Evolutionary conservation across 2,797 vertebrate genomes (phyloP), one percentile per base, ranked within the genome.

Genomic region (Rallus crepitans): DNA sequence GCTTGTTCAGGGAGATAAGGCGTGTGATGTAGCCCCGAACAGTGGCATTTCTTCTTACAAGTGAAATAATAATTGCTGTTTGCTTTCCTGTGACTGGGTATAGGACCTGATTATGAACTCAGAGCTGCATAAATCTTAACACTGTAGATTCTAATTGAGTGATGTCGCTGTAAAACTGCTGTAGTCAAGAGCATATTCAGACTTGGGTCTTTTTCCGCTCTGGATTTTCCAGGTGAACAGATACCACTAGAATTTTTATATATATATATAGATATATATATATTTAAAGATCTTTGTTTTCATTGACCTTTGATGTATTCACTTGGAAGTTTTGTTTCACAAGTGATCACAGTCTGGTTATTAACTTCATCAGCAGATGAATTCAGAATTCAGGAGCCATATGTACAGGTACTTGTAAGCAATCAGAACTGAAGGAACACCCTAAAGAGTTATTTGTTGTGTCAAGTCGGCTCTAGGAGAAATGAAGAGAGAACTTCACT

Each of bases 11-110:
- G 30, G 39, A 72, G 59, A 82, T 70, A 81, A 90, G 61, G 25
- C 0, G 0, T 42, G 52, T 69, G 64, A 66, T 45, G 31, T 39
- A 83, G 79, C 42, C 47, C 82, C 69, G 55, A 59, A 86, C 87
- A 89, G 31, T 72, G 39, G 4, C 60, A 56, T 79, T 92, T 23
- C 70, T 75, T 91, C 80, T 77, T 48, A 70, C 68, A 92, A 73
- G 18, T 80, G 78, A 87, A 85, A 87, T 60, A 82, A 60, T 87
- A 87, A 70, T 72, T 73, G 28, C 25, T 87, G 75, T 82, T 91
- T 87, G n/a, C 57, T 91, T 94, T 93, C n/a, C 70, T 91, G 50
- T 80, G 56, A n/a, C 45, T 82, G 37, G 18, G 11, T 30, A 35
- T 28, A 39, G 52, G 42, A 72, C 77, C 30, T 60, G 73, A 85